Base-by-base conservation (phyloP, 2,888 invertebrate species). In the Drosophila acutilabella region DNA sequence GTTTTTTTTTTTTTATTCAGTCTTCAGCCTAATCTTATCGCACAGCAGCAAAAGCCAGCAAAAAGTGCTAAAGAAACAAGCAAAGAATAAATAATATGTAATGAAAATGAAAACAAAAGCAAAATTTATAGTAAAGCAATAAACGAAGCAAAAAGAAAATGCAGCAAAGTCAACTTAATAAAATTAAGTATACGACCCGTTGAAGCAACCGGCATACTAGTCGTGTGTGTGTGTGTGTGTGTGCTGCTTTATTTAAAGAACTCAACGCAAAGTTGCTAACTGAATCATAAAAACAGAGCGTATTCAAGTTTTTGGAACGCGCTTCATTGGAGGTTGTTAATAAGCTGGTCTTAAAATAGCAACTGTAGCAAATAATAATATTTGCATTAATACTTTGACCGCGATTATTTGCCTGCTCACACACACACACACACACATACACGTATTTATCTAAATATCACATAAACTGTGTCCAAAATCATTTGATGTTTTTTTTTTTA, bases 251-350 rank as follows among this genome's bases (percentile, higher is more conserved):
- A 41, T 41, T 30, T 38, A 48, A 45, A 56, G 26, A 51, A 62
- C 50, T 59, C 38, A 42, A 33, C 44, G 16, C 30, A 61, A 48
- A 84, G 79, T 66, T 57, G 84, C 84, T 81, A 84, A 81, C 81
- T 79, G 74, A 78, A 78, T 83, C 84, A 78, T 78, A 70, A 83
- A 81, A 78, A n/a, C n/a, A 57, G 38, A 54, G 51, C 41, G 20
- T 33, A 59, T 59, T 68, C 53, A 59, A 66, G 58, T 70, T 60
- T 67, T 75, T 59, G 62, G 52, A 44, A 52, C 44, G 45, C 52
- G 64, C 70, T 74, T 77, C 61, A 81, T 74, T 85, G 75, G 60
- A 80, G 75, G 56, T 65, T 68, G 81, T 80, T 81, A 81, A 81
- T 71, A 70, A 75, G 75, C 66, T 45, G 0, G 48, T 16, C 80